phyloP scores from a whole-genome alignment of 2,797 vertebrate genomes.

The Tenualosa ilisha region DNA sequence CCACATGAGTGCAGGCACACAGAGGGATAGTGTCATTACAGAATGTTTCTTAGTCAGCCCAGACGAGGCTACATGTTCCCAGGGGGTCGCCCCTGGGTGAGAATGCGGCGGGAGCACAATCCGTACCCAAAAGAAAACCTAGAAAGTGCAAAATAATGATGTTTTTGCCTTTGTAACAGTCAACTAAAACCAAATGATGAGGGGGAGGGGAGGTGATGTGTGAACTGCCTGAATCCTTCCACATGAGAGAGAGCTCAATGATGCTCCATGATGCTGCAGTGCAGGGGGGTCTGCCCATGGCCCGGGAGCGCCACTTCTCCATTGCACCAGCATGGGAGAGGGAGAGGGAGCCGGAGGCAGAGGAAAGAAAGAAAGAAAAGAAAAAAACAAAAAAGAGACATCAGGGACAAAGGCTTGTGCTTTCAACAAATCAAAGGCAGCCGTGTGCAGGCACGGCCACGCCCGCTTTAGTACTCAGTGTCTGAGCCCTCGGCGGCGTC shows the following conservation, averaged over 20 bases:
- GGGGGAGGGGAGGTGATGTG: not conserved
- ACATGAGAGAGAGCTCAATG: not conserved
- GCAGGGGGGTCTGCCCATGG: not conserved
- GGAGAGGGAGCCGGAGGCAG: conserved; percentile 17
- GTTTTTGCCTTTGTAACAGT: not conserved
- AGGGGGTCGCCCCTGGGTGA: not conserved
- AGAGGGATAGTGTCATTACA: not conserved
- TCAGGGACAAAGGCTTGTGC: conserved; percentile 27
- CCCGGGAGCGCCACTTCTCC: not conserved
- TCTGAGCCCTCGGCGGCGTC: conserved; percentile 77
- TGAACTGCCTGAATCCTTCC: not conserved
- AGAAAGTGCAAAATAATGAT: not conserved
- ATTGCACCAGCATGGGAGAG: not conserved
- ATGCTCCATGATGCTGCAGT: not conserved
- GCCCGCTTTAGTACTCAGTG: conserved; percentile 66
- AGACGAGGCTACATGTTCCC: not conserved
- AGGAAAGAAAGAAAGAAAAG: not conserved
- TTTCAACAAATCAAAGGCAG: conserved; percentile 33
- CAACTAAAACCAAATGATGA: not conserved
- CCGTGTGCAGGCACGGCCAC: not conserved
- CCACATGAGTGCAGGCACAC: not conserved
- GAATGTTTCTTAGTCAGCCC: not conserved
- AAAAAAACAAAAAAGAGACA: too few relatives aligned
- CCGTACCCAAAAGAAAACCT: not conserved
- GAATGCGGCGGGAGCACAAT: not conserved